Conservation (phyloP, 2,888 invertebrate genomes). For the Boloria euphrosyne region DNA sequence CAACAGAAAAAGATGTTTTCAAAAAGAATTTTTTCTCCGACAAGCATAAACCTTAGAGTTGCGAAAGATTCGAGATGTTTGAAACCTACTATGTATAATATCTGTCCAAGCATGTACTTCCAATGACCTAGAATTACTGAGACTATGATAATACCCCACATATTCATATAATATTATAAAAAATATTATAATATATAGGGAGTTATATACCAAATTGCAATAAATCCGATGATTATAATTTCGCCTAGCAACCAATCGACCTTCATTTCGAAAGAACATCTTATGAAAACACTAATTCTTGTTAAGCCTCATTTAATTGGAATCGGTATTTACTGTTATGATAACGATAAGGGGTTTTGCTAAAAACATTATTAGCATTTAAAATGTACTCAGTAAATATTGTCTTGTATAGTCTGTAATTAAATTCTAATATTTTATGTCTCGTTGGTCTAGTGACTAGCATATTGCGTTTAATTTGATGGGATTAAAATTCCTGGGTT, state of each 20-base stretch:
- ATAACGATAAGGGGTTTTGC: conserved; percentile 10
- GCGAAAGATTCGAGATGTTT: no score
- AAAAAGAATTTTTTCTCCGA: no score
- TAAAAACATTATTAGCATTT: conserved; percentile 10
- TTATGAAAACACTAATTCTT: conserved; percentile 15
- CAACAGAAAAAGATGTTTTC: no score
- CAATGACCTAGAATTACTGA: no score
- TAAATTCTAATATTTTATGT: neutral
- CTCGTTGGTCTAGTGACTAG: neutral
- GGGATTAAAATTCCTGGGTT: no score
- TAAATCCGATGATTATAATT: conserved; percentile 18
- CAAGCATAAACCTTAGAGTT: no score
- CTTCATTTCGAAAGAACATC: conserved; percentile 13
- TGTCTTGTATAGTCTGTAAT: neutral
- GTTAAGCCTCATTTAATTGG: conserved; percentile 17
- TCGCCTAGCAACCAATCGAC: conserved; percentile 11
- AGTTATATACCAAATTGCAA: neutral
- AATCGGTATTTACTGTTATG: conserved; percentile 17
- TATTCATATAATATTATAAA: no score
- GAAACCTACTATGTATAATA: no score
- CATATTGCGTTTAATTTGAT: no score
- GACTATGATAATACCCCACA: no score
- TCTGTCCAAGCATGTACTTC: no score
- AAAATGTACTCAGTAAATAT: neutral
- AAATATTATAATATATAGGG: no score